Evolutionary conservation across 2,888 invertebrate species (phyloP).

Genomic region (Platynereis dumerilii): DNA sequence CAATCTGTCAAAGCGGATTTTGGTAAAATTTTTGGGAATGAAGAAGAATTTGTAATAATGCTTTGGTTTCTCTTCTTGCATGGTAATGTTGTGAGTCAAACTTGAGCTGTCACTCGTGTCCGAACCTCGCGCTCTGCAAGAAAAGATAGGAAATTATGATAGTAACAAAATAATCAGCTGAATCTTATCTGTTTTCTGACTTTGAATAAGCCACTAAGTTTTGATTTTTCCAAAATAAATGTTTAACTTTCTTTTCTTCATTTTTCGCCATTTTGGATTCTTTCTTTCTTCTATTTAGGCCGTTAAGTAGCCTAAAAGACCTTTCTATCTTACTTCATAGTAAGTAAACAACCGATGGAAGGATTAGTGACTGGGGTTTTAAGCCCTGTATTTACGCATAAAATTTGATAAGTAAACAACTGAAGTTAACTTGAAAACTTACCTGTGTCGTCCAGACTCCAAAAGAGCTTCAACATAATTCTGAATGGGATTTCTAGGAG

Average conservation of each 20-base stretch:
- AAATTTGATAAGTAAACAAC: no score
- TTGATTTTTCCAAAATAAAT: no score
- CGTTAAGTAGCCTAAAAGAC: no score
- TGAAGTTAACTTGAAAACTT: no score
- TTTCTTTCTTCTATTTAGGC: no score
- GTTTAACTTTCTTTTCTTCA: no score
- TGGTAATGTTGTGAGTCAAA: slow-evolving; percentile 24
- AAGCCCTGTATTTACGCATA: no score
- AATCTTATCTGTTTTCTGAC: neutral
- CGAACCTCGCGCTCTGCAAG: slow-evolving; percentile 8
- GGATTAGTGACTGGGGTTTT: no score
- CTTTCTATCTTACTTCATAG: no score
- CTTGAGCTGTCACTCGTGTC: slow-evolving; percentile 12
- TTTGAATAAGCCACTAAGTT: neutral
- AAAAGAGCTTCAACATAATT: slow-evolving; percentile 47
- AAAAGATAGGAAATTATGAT: neutral
- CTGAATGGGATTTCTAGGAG: slow-evolving; percentile 35
- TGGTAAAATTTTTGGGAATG: slow-evolving; percentile 71
- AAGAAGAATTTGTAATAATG: slow-evolving; percentile 80
- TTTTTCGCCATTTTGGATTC: no score
- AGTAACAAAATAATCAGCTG: neutral
- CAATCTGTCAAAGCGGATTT: slow-evolving; percentile 90
- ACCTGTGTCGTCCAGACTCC: slow-evolving; percentile 34
- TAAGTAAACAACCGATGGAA: no score
- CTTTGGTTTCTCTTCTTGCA: slow-evolving; percentile 58